Conservation (phyloP, 2,113 vertebrate species). For the Cygnus buccinator region DNA sequence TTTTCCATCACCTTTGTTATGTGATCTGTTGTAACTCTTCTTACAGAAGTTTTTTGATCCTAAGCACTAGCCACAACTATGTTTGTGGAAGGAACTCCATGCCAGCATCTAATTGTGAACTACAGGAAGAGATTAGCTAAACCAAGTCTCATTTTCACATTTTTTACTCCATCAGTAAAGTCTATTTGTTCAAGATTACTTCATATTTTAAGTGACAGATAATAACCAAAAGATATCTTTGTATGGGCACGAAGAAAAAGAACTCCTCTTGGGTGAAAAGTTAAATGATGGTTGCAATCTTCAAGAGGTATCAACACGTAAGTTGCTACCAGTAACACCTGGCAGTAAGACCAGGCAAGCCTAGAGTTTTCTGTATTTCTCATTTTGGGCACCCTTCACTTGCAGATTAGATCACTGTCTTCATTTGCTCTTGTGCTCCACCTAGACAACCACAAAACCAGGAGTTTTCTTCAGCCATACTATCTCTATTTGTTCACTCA, state of each 20-base stretch:
- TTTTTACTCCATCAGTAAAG: neutral
- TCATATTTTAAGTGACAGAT: neutral
- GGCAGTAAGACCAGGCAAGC: too few species aligned
- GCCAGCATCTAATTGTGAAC: neutral
- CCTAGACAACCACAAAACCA: neutral
- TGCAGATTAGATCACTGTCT: neutral
- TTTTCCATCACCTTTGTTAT: neutral
- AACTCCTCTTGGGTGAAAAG: neutral
- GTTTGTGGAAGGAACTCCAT: neutral
- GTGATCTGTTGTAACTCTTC: neutral
- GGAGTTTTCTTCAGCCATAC: neutral
- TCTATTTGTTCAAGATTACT: neutral
- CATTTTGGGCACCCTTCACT: neutral
- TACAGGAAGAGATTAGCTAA: neutral
- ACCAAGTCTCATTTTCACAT: neutral
- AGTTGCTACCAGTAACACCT: neutral
- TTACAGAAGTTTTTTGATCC: neutral
- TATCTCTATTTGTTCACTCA: neutral
- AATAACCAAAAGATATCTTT: neutral
- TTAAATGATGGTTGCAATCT: neutral
- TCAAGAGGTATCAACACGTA: neutral
- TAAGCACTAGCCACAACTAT: neutral
- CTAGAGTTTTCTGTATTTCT: neutral
- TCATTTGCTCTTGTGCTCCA: neutral
- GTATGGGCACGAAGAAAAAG: neutral